phyloP scores from a whole-genome alignment of 1,140 invertebrate species.

The Bombus superbus region DNA sequence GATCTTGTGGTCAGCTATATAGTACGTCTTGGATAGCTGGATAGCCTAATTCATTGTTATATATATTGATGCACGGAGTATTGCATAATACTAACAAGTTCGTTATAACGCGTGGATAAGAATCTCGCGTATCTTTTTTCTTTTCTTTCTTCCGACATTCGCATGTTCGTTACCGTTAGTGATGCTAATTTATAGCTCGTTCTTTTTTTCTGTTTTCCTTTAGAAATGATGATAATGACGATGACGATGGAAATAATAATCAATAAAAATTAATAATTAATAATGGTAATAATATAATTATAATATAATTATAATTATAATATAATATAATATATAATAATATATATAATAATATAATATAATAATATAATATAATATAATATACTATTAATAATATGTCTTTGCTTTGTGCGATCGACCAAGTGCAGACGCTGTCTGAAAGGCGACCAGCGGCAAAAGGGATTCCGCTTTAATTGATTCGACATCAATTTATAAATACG shows the following conservation, averaged over 20 bases:
- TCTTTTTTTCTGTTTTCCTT: neutral
- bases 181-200: constrained; percentile 52
- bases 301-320: constrained; percentile 50
- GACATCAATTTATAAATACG: constrained; percentile 1
- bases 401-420: constrained; percentile 74
- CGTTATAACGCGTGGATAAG: constrained; percentile 63
- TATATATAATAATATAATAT: constrained; percentile 41
- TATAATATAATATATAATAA: constrained; percentile 68
- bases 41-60: constrained; percentile 27
- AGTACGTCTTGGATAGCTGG: constrained; percentile 3
- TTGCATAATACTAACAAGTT: constrained; percentile 75
- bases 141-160: constrained; percentile 23
- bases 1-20: constrained; percentile 43
- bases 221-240: constrained; percentile 56
- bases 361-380: constrained; percentile 62
- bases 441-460: neutral
- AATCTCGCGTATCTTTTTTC: constrained; percentile 19
- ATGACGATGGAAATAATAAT: constrained; percentile 65
- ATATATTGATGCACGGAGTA: constrained; percentile 67
- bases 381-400: constrained; percentile 69
- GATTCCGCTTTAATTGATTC: constrained; percentile 5
- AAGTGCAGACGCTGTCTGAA: constrained; percentile 53
- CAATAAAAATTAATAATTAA: constrained; percentile 65
- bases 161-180: constrained; percentile 38
- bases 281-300: constrained; percentile 66